Evolutionary conservation across 2,797 vertebrate species (phyloP), one percentile per base, ranked within the genome.

Genomic region (Lateolabrax maculatus): DNA sequence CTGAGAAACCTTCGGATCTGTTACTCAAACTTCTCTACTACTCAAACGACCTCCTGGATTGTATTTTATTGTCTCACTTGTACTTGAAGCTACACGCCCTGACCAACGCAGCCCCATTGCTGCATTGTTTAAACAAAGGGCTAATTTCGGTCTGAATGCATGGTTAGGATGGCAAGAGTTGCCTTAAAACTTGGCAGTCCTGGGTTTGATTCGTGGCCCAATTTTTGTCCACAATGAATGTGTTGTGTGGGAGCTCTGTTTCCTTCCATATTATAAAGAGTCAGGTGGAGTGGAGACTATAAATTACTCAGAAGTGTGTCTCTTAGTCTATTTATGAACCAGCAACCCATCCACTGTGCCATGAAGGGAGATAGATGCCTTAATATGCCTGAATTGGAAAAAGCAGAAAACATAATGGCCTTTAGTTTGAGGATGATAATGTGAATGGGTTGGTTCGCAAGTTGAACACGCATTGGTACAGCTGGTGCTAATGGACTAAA

Each of bases 401-500:
- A 68, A 31, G 34, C 29, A 77, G 51, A 77, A 79, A 70, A 61
- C 56, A 60, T 65, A 76, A 79, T 63, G 73, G 52, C 31, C 70
- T 77, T 71, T 58, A 81, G 77, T 79, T 56, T 65, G 27, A 76
- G 57, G 57, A 78, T 21, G 62, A n/a, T 46, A 34, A 79, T 84
- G 56, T 70, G 77, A 75, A 85, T 77, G 48, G 31, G 21, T 73
- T 60, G 69, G 9, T 80, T 71, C 3, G 7, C 46, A 80, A 56
- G 72, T 62, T 64, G 10, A 72, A 36, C 52, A 67, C 29, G 29
- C 53, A 70, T 71, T 66, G 13, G 46, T 75, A 43, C 77, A 80
- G 75, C 65, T 83, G 70, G 52, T 79, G 82, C 68, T 83, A 84
- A 84, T 77, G 62, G 71, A 71, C 74, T 76, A 66, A 83, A 77